Base-by-base conservation (phyloP, 2,888 invertebrate species). In the Yponomeuta cagnagella region DNA sequence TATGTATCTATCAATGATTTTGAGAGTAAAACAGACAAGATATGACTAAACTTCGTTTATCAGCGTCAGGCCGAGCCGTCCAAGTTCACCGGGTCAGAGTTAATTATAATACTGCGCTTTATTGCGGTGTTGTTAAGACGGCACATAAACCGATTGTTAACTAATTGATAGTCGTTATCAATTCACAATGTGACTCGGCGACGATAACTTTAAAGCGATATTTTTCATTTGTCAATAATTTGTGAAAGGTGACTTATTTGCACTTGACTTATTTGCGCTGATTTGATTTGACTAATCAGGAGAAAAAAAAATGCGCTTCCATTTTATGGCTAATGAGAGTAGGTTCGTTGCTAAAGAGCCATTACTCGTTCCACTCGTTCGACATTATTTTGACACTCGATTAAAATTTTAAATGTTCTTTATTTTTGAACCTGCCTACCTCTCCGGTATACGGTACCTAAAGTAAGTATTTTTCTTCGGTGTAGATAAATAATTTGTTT, bases 91-190 rank as follows among this genome's bases (percentile, higher is more conserved):
- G 76, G 81, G 80, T 82, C 82, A 83, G 23, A 23, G 78, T 80
- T 85, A 82, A 83, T 85, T 82, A 85, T 80, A 82, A 82, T 79
- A 77, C 76, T 77, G 77, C 78, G 72, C 77, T 78, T 77, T 78
- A 81, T 80, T 79, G 79, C 73, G 76, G 74, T 79, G 77, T 80
- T 78, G 80, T 79, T 79, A 79, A 79, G 75, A 73, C 72, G 77
- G 77, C 79, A 77, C 77, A 76, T 77, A 78, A 79, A 79, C 75
- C 75, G 78, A 80, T 81, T 79, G 78, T 83, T 81, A 82, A 79
- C 74, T 73, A 76, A 79, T 76, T 75, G 75, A 80, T 79, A 79
- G 73, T 77, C 74, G 75, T 80, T 82, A 83, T 83, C 81, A 76
- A 75, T 74, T 76, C 74, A 69, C 73, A 74, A 73, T 78, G 73